These are phyloP conservation scores for Anoplius nigerrimus DNA, from an alignment of 2,888 invertebrate species.

Conservation along the genomic window DNA sequence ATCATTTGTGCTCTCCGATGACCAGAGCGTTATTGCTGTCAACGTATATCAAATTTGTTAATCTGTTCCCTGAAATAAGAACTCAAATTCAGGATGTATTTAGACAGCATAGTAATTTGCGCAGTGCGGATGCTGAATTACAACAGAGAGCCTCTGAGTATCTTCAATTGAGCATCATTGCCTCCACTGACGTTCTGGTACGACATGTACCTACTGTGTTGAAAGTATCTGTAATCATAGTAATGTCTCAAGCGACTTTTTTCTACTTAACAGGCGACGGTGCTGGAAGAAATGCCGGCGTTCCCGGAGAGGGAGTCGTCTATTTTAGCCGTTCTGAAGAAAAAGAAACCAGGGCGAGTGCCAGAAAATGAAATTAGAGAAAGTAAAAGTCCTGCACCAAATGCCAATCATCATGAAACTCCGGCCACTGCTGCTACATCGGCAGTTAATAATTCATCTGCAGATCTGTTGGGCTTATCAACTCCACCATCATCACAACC, in stretches of 20 bases:
- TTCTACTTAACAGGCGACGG: conserved; percentile 84
- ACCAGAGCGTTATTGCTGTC: conserved; percentile 97
- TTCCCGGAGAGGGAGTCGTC: conserved; percentile 99
- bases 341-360: conserved; percentile 97
- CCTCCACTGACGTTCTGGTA: conserved; percentile 95
- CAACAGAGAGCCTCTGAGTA: conserved; percentile 99
- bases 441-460: conserved; percentile 79
- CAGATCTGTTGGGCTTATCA: conserved; percentile 91
- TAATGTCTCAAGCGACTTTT: not conserved
- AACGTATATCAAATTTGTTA: conserved; percentile 99
- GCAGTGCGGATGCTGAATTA: conserved; percentile 98
- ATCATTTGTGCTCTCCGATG: conserved; percentile 97
- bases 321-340: conserved; percentile 97
- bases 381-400: conserved; percentile 84
- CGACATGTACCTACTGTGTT: conserved; percentile 45
- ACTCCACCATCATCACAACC: conserved; percentile 88
- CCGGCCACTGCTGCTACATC: conserved; percentile 66
- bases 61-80: conserved; percentile 99
- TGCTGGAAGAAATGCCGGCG: conserved; percentile 99
- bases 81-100: conserved; percentile 96
- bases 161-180: conserved; percentile 95
- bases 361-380: conserved; percentile 91
- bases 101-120: conserved; percentile 94
- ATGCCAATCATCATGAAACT: conserved; percentile 76
- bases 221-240: not conserved